Evolutionary conservation across 1,140 invertebrate species (phyloP).

Genomic region (Pseudobourletiella spinata): DNA sequence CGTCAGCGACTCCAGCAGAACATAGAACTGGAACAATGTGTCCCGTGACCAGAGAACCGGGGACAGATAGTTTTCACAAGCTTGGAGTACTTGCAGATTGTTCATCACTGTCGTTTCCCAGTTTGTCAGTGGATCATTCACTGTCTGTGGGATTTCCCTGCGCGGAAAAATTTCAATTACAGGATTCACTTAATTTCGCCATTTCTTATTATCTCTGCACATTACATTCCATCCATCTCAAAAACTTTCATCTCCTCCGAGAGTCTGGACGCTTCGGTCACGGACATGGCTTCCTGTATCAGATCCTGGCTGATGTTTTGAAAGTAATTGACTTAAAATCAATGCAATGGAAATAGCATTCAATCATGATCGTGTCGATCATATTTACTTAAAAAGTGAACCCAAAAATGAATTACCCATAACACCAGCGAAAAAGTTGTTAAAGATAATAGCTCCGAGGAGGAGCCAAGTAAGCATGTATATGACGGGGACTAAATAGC

Average conservation of each 20-base stretch:
- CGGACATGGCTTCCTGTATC: neutral
- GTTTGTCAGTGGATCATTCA: neutral
- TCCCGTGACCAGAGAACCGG: slow-evolving; percentile 19
- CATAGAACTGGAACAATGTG: slow-evolving; percentile 29
- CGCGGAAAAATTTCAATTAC: neutral
- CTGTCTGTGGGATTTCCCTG: neutral
- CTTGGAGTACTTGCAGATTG: slow-evolving; percentile 4
- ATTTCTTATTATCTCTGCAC: too few relatives aligned
- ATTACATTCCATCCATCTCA: neutral
- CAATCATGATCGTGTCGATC: too few relatives aligned
- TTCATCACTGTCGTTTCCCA: slow-evolving; percentile 9
- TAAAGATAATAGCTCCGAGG: slow-evolving; percentile 37
- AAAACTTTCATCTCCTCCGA: slow-evolving; percentile 10
- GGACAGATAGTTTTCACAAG: neutral
- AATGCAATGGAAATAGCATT: too few relatives aligned
- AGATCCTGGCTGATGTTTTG: slow-evolving; percentile 25
- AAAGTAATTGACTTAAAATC: slow-evolving; percentile 31
- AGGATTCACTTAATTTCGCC: too few relatives aligned
- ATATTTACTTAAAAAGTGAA: too few relatives aligned
- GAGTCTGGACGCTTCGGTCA: neutral
- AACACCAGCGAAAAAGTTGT: slow-evolving; percentile 36
- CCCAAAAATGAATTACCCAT: slow-evolving; percentile 8
- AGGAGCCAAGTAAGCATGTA: slow-evolving; percentile 36
- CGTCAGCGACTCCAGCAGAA: slow-evolving; percentile 23
- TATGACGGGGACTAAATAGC: neutral